phyloP scores from a whole-genome alignment of 2,888 invertebrate genomes.

The Thecocarcelia acutangulata region DNA sequence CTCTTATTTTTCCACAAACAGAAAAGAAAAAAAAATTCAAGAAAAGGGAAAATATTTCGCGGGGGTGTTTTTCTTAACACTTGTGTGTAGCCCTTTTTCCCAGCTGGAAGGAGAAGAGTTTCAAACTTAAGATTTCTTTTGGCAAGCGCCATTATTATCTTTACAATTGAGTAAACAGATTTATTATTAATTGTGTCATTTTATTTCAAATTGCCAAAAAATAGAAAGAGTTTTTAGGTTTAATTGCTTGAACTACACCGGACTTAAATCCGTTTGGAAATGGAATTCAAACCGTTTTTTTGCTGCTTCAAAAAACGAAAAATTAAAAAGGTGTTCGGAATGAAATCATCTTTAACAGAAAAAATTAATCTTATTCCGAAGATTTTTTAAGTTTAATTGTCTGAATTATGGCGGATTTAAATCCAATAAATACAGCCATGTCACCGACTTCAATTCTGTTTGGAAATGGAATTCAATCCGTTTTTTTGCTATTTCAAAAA shows the following conservation, averaged over 20 bases:
- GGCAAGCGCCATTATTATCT: slow-evolving; percentile 58
- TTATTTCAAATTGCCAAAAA: slow-evolving; percentile 22
- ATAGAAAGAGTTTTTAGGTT: slow-evolving; percentile 23
- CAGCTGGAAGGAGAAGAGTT: neutral
- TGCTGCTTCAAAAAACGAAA: too few species aligned
- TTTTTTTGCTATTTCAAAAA: too few species aligned
- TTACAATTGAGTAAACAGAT: slow-evolving; percentile 68
- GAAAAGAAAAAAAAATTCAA: slow-evolving; percentile 13
- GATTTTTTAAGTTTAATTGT: too few species aligned
- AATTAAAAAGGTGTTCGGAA: too few species aligned
- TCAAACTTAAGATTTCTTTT: neutral
- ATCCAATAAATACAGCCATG: neutral
- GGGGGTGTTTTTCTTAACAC: slow-evolving; percentile 56
- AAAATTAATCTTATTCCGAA: too few species aligned
- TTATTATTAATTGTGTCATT: slow-evolving; percentile 64
- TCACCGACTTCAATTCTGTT: too few species aligned
- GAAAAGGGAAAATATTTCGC: neutral
- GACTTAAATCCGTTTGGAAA: neutral
- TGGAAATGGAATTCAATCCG: too few species aligned
- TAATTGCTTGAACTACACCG: slow-evolving; percentile 22
- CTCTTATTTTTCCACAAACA: slow-evolving; percentile 2
- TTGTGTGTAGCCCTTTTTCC: slow-evolving; percentile 20
- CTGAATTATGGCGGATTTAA: slow-evolving; percentile 19
- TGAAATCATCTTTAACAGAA: too few species aligned
- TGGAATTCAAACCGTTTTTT: too few species aligned